Base-by-base conservation (phyloP, 2,113 vertebrate genomes). In the Crotophaga sulcirostris region DNA sequence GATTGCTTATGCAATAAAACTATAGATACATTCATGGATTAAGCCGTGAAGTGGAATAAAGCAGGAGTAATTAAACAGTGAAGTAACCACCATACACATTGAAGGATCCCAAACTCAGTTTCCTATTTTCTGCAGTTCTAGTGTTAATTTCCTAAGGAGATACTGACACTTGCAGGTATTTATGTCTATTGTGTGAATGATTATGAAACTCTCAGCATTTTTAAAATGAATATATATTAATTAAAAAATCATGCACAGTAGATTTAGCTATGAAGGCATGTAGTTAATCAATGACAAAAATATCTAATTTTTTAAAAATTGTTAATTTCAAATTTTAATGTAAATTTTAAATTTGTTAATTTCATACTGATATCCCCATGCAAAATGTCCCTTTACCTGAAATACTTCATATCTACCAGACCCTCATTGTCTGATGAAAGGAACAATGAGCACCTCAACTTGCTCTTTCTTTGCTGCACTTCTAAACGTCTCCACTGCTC, bases 231-330 rank as follows among this genome's bases (percentile, higher is more conserved):
- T 15, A 3, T 18, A 3, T 49, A 17, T 62, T 45, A n/a, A 19
- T n/a, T 66, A 74, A 49, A 92, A 81, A 21, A 73, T 63, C 13
- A 76, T 45, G 7, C 45, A 56, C 26, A n/a, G 7, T 40, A 87
- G 6, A 64, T 60, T 52, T 81, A 77, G n/a, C 25, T 15, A 80
- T 1, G 1, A 88, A 38, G 0, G 1, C 2, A 2, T 36, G 23
- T 29, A 25, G 8, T 49, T 63, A 58, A 63, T 56, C 26, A 68
- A 34, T 42, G 7, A 89, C 31, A 60, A 89, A 91, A 59, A 2
- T 2, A 29, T 15, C 3, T 15, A 29, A 16, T 33, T n/a, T 33
- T 51, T 33, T 33, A 10, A 31, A 40, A 13, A n/a, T 40, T 49
- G 8, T n/a, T 85, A 75, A 17, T 73, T 77, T n/a, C n/a, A n/a